phyloP scores from a whole-genome alignment of 2,113 vertebrate species.

The Leuciscus idus region DNA sequence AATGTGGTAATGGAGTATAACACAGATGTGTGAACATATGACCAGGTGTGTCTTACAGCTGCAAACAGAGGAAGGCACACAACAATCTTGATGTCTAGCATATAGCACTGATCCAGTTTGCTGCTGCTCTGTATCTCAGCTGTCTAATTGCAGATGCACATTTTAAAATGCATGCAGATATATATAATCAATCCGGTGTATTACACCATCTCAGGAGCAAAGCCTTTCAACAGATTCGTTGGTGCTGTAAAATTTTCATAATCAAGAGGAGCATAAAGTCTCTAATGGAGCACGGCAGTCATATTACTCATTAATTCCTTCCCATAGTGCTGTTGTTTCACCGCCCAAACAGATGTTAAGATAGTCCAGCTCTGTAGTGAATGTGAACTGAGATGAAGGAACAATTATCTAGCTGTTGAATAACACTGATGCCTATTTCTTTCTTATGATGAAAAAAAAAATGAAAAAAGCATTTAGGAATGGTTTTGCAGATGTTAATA shows the following conservation, averaged over 20 bases:
- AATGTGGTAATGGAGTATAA: not conserved
- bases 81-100: not conserved
- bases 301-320: conserved; percentile 47
- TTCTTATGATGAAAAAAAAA: not conserved
- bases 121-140: not conserved
- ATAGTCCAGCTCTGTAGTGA: conserved; percentile 36
- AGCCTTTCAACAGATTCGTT: conserved; percentile 27
- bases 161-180: not conserved
- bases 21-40: conserved; percentile 13
- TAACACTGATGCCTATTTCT: not conserved
- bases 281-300: conserved; percentile 29
- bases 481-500: not conserved
- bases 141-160: not conserved
- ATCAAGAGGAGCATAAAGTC: conserved; percentile 30
- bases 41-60: conserved; percentile 9
- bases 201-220: not conserved
- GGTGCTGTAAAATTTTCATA: conserved; percentile 12
- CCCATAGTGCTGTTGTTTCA: conserved; percentile 36
- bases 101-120: not conserved
- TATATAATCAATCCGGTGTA: not conserved
- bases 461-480: not conserved
- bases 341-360: conserved; percentile 47
- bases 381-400: conserved; percentile 28
- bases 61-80: conserved; percentile 16
- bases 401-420: not conserved